Conservation (phyloP, 1,140 invertebrate species). For the Diorhabda elongata region DNA sequence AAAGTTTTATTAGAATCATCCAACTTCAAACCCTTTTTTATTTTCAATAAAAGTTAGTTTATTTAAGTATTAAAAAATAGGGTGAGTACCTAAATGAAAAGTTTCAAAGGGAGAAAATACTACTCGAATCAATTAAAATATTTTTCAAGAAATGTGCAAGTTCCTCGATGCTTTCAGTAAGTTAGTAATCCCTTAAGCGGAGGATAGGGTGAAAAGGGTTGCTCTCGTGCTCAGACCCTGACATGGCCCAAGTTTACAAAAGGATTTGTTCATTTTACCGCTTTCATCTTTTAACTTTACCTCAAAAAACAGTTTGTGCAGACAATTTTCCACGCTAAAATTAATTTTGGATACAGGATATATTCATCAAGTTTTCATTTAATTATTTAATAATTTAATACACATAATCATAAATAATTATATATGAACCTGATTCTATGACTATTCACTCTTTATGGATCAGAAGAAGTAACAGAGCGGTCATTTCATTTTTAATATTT, state of each 20-base stretch:
- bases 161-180: not conserved
- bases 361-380: too few relatives aligned
- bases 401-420: too few relatives aligned
- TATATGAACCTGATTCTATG: too few relatives aligned
- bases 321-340: not conserved
- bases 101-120: not conserved
- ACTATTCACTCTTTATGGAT: too few relatives aligned
- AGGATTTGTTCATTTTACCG: slow-evolving; percentile 2
- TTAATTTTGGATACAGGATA: not conserved
- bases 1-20: not conserved
- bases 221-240: not conserved
- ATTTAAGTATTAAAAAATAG: not conserved
- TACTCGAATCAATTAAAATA: not conserved
- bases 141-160: not conserved
- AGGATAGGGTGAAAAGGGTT: not conserved
- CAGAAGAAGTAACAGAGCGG: too few relatives aligned
- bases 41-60: not conserved
- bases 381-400: too few relatives aligned
- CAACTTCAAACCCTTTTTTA: not conserved
- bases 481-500: too few relatives aligned
- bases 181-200: not conserved
- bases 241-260: not conserved
- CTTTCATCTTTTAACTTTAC: slow-evolving; percentile 2
- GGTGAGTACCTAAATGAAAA: not conserved
- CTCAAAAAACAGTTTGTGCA: not conserved